A percentile compares a stretch with the other conserved stretches of the same genome.
These are phyloP conservation scores for Aeoliscus strigatus DNA, from an alignment of 2,797 vertebrate genomes.

Conservation along the genomic window DNA sequence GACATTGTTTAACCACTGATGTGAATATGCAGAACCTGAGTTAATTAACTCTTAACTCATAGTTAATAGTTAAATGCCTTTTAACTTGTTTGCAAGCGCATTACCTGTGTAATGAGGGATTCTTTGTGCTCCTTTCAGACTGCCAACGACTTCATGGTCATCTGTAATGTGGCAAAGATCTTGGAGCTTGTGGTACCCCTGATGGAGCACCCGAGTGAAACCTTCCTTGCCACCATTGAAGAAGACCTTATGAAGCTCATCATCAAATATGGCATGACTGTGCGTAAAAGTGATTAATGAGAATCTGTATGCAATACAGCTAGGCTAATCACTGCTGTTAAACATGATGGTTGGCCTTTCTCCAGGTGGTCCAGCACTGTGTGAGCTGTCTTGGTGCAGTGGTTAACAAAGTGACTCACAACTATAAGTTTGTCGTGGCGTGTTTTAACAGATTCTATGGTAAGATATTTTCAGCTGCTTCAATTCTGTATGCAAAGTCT, in stretches of 20 bases:
- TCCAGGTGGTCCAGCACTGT: constrained; percentile 94
- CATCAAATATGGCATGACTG: constrained; percentile 98
- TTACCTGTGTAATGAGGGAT: background rate
- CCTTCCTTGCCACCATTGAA: constrained; percentile 94
- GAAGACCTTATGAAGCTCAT: constrained; percentile 99
- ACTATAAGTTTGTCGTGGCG: constrained; percentile 98
- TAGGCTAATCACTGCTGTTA: background rate
- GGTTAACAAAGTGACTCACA: constrained; percentile 96
- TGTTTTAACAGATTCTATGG: constrained; percentile 98
- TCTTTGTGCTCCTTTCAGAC: constrained; percentile 69
- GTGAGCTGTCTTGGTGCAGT: constrained; percentile 96
- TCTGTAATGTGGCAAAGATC: constrained; percentile 98
- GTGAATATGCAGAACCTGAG: background rate
- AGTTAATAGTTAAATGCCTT: no score
- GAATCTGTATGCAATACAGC: no score
- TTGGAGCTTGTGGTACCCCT: constrained; percentile 93
- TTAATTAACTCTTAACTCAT: background rate
- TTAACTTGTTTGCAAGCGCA: background rate
- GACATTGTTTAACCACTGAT: background rate
- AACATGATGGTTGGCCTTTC: background rate
- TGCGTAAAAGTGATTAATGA: constrained; percentile 56
- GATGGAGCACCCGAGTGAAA: constrained; percentile 98
- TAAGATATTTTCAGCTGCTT: constrained; percentile 58
- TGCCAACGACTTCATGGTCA: constrained; percentile 98
- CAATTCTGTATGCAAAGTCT: background rate